Evolutionary conservation across 2,888 invertebrate species (phyloP).

Genomic region (Trypoxylon attenuatum): DNA sequence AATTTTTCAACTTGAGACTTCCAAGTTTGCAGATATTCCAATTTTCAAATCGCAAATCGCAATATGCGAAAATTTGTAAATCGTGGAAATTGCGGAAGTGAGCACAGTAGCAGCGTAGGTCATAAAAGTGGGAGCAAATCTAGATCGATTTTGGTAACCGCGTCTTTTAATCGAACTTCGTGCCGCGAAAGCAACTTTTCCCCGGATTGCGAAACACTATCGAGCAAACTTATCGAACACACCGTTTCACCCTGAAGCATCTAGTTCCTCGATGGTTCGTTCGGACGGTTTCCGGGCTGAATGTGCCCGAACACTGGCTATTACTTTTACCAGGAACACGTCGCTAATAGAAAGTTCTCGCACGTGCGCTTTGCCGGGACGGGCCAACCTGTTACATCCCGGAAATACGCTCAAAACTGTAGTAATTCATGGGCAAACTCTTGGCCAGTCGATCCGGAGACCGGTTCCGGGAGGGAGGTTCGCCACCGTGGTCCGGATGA

Average conservation of each 20-base stretch:
- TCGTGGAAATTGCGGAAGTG: too few species aligned
- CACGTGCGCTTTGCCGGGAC: neutral
- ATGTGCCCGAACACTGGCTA: too few species aligned
- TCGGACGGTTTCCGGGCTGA: neutral
- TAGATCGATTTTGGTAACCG: slow-evolving; percentile 44
- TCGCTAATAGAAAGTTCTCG: neutral
- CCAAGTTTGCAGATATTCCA: too few species aligned
- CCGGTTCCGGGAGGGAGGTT: too few species aligned
- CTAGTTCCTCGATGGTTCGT: neutral
- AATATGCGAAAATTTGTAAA: too few species aligned
- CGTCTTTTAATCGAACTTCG: slow-evolving; percentile 48
- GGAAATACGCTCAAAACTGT: slow-evolving; percentile 28
- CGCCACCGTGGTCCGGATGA: too few species aligned
- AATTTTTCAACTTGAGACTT: too few species aligned
- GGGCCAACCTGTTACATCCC: slow-evolving; percentile 30
- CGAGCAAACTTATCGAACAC: neutral
- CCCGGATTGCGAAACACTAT: slow-evolving; percentile 4
- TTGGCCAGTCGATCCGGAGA: neutral
- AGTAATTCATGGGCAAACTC: slow-evolving; percentile 23
- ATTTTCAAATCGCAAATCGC: too few species aligned
- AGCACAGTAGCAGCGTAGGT: slow-evolving; percentile 6
- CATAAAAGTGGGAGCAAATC: slow-evolving; percentile 34
- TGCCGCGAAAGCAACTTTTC: slow-evolving; percentile 24
- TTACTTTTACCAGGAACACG: neutral
- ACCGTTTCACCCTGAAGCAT: neutral